Evolutionary conservation across 2,888 invertebrate genomes (phyloP).

Genomic region (Scaptomyza tumidula): DNA sequence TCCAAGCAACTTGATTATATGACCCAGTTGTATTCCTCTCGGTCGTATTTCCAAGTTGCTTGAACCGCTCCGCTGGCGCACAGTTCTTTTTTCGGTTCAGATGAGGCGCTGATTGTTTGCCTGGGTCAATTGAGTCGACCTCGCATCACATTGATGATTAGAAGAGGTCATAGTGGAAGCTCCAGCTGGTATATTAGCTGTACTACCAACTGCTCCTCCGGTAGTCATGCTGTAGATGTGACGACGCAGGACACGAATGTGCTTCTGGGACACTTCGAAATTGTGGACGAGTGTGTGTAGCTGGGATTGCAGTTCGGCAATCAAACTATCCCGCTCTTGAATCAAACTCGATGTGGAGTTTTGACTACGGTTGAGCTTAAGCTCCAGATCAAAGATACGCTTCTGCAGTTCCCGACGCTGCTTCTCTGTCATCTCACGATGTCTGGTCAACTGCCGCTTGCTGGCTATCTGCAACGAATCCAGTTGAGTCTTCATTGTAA

Average conservation of each 20-base stretch:
- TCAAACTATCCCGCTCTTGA: conserved; percentile 82
- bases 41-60: conserved; percentile 59
- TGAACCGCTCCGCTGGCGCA: conserved; percentile 19
- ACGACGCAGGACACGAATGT: conserved; percentile 81
- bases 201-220: conserved; percentile 9
- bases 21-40: conserved; percentile 11
- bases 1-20: conserved; percentile 65
- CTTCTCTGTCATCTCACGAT: conserved; percentile 82
- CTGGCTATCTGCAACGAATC: conserved; percentile 73
- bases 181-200: too few species aligned
- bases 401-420: conserved; percentile 81
- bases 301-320: conserved; percentile 82
- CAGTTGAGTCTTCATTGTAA: conserved; percentile 72
- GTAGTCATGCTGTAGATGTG: conserved; percentile 81
- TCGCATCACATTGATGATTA: conserved; percentile 22
- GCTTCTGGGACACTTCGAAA: conserved; percentile 84
- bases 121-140: conserved; percentile 10
- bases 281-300: conserved; percentile 82
- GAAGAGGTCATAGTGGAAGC: not conserved
- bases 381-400: conserved; percentile 82
- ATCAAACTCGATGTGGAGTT: conserved; percentile 81
- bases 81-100: too few species aligned
- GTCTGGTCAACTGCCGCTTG: conserved; percentile 79
- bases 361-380: conserved; percentile 82
- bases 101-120: not conserved